Evolutionary conservation across 2,797 vertebrate genomes (phyloP), one percentile per base, ranked within the genome.

Genomic region (Platalea minor): DNA sequence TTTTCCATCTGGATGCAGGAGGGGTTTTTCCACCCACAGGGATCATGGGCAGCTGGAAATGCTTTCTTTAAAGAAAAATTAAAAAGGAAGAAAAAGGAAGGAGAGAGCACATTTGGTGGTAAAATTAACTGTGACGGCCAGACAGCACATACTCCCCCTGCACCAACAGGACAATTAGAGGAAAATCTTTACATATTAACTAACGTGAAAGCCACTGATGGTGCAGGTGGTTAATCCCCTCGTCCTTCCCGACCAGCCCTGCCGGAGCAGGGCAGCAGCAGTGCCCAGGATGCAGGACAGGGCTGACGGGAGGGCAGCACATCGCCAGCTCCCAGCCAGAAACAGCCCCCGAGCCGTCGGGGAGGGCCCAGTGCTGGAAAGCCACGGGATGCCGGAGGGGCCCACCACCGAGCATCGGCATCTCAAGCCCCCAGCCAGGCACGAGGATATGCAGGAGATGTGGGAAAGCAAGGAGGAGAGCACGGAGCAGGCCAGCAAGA

Each of bases 111-210:
- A 35, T 75, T 88, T 64, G 69, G 72, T 86, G 75, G 41, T 33
- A 88, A 97, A 96, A 93, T 94, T 61, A 91, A 91, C 69, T 57
- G 69, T 79, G 83, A 86, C 0, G 6, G 79, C 84, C 89, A 81
- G 81, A 59, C 53, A 85, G 64, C 89, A 86, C 92, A 91, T 16
- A 29, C 33, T 94, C 64, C 81, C 56, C 80, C 85, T 51, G 79
- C 79, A 93, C 87, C 87, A 88, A 59, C 85, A 87, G 78, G 53
- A 83, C 48, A 53, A 92, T 88, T 75, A 95, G 50, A 88, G 86
- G 53, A 83, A 96, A 92, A 88, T 74, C 88, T 88, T 92, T 91
- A 88, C 5, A 9, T 65, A 25, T 88, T 92, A 95, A 81, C 60
- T 37, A 77, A 70, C 20, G 4, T 0, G 0, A 77, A 81, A 65